phyloP scores from a whole-genome alignment of 2,797 vertebrate genomes.

The Oophaga sylvatica region DNA sequence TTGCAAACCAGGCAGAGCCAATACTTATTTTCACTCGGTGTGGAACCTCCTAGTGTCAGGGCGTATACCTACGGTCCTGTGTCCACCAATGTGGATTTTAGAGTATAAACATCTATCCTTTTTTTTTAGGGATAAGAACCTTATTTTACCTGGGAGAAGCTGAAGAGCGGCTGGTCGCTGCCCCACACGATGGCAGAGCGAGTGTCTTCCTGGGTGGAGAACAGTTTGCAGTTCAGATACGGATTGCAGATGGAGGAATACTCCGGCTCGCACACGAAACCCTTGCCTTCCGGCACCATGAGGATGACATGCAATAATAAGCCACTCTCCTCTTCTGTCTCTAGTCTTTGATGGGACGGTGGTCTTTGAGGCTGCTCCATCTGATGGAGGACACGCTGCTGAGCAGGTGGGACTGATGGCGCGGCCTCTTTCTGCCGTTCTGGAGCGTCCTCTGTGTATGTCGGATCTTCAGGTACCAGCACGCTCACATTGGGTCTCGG shows the following conservation, averaged over 20 bases:
- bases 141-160: slow-evolving; percentile 85
- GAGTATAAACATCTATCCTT: too few species aligned
- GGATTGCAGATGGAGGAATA: slow-evolving; percentile 75
- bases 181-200: slow-evolving; percentile 86
- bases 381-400: slow-evolving; percentile 10
- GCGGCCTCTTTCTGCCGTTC: not conserved
- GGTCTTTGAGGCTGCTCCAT: not conserved
- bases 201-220: slow-evolving; percentile 82
- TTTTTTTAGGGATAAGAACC: too few species aligned
- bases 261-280: slow-evolving; percentile 73
- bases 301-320: slow-evolving; percentile 85
- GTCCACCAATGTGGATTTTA: too few species aligned
- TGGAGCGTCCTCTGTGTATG: not conserved
- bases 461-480: slow-evolving; percentile 46
- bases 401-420: not conserved
- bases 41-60: too few species aligned
- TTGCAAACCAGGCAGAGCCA: too few species aligned
- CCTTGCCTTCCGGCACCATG: slow-evolving; percentile 90
- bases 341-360: not conserved
- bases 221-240: slow-evolving; percentile 91
- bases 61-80: too few species aligned
- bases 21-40: too few species aligned
- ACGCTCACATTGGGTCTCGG: slow-evolving; percentile 59
- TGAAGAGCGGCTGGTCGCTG: slow-evolving; percentile 81
- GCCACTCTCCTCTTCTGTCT: slow-evolving; percentile 67